A percentile compares a stretch with the other conserved stretches of the same genome.
Conservation (phyloP, 2,888 invertebrate genomes). For the Dendrolimus houi region DNA sequence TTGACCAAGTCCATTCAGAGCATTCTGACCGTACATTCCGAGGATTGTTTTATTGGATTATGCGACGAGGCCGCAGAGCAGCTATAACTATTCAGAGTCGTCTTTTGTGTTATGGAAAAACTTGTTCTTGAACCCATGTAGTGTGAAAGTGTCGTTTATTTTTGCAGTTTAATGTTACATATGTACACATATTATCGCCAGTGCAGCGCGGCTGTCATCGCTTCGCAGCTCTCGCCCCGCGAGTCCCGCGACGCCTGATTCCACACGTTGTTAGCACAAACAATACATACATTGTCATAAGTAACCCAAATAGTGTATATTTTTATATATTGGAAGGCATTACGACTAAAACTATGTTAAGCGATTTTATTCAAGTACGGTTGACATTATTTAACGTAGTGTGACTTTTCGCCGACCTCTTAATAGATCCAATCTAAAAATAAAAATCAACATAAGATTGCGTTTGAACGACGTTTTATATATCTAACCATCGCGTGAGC, state of each 20-base stretch:
- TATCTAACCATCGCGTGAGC: too few species aligned
- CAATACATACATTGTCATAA: constrained; percentile 29
- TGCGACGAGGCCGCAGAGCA: constrained; percentile 71
- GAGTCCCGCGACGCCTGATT: constrained; percentile 25
- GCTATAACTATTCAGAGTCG: constrained; percentile 77
- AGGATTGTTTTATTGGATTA: constrained; percentile 76
- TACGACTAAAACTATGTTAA: too few species aligned
- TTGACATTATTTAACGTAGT: too few species aligned
- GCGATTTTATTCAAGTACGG: too few species aligned
- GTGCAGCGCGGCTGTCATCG: constrained; percentile 58
- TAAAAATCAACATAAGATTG: too few species aligned
- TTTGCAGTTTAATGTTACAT: constrained; percentile 76
- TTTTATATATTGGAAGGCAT: too few species aligned
- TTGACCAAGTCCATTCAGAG: background rate
- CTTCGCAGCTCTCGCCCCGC: constrained; percentile 14
- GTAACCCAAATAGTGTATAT: too few species aligned
- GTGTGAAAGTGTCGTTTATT: constrained; percentile 75
- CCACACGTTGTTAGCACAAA: constrained; percentile 48
- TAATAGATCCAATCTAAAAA: too few species aligned
- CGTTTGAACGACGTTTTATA: too few species aligned
- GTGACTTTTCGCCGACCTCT: too few species aligned
- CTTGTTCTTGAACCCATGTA: constrained; percentile 77
- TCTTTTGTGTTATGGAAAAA: constrained; percentile 78
- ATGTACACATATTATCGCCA: constrained; percentile 75
- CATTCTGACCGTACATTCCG: constrained; percentile 65